These are phyloP conservation scores for Ips nitidus DNA, from an alignment of 1,140 invertebrate genomes.

Conservation along the genomic window DNA sequence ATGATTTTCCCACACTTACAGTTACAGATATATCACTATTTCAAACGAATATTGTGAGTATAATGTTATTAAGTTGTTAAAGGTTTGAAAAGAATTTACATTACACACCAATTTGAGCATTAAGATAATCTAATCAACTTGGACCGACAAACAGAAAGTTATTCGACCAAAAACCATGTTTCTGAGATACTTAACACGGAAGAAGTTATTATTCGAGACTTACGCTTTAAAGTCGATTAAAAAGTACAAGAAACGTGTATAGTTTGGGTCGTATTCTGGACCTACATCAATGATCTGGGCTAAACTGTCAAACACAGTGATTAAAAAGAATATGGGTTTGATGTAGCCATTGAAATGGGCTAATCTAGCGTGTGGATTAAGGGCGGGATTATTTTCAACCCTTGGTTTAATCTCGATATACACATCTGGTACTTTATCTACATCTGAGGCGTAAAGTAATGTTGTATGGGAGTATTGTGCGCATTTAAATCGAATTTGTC, in stretches of 20 bases:
- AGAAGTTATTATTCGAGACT: not conserved
- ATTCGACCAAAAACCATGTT: not conserved
- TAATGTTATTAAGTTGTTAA: too few species aligned
- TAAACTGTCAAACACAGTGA: slow-evolving; percentile 40
- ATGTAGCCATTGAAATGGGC: slow-evolving; percentile 33
- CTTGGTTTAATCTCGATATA: slow-evolving; percentile 38
- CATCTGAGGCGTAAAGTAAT: slow-evolving; percentile 26
- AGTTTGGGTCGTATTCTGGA: slow-evolving; percentile 1
- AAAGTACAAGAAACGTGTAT: slow-evolving; percentile 6
- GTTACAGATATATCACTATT: too few species aligned
- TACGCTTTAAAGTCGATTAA: slow-evolving; percentile 8
- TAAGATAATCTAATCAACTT: not conserved
- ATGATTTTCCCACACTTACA: too few species aligned
- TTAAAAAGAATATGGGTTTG: slow-evolving; percentile 32
- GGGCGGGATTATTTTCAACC: slow-evolving; percentile 42
- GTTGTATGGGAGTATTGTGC: slow-evolving; percentile 18
- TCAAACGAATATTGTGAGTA: not conserved
- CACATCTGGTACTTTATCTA: slow-evolving; percentile 37
- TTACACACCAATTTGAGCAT: slow-evolving; percentile 22
- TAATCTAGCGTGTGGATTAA: slow-evolving; percentile 42
- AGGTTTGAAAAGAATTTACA: not conserved
- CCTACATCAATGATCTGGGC: slow-evolving; percentile 26
- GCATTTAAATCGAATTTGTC: slow-evolving; percentile 31
- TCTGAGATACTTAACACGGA: not conserved
- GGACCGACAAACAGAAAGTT: slow-evolving; percentile 2